A percentile compares a stretch with the other conserved stretches of the same genome.
phyloP scores from a whole-genome alignment of 2,113 vertebrate genomes.

The Micromys minutus region DNA sequence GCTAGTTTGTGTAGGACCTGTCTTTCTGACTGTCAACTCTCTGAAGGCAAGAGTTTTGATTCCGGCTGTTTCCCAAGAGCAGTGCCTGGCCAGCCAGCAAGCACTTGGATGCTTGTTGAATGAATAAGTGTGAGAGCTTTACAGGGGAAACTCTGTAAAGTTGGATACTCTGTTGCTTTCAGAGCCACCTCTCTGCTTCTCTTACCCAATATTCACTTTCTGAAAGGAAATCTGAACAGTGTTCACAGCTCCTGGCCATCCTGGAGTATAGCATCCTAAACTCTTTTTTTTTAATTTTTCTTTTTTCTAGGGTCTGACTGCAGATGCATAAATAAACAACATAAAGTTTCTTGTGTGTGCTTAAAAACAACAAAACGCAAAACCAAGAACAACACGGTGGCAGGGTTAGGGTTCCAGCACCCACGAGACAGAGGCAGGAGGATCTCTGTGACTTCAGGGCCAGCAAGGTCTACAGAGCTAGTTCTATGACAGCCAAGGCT shows the following conservation, averaged over 20 bases:
- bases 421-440: not conserved
- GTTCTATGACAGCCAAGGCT: not conserved
- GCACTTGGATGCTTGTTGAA: not conserved
- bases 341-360: not conserved
- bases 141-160: not conserved
- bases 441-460: not conserved
- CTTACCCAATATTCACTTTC: too few species aligned
- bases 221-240: fast-evolving
- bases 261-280: not conserved
- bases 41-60: not conserved
- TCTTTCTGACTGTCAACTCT: not conserved
- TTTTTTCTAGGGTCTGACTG: not conserved
- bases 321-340: not conserved
- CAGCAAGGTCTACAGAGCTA: not conserved
- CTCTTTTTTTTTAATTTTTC: not conserved
- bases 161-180: not conserved
- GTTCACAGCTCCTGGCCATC: not conserved
- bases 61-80: not conserved
- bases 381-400: not conserved
- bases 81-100: not conserved
- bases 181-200: not conserved
- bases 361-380: not conserved
- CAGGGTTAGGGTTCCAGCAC: not conserved
- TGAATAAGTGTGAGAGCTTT: not conserved
- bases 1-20: not conserved